These are phyloP conservation scores for Gallinago stenura DNA, from an alignment of 2,797 vertebrate genomes.

Conservation along the genomic window DNA sequence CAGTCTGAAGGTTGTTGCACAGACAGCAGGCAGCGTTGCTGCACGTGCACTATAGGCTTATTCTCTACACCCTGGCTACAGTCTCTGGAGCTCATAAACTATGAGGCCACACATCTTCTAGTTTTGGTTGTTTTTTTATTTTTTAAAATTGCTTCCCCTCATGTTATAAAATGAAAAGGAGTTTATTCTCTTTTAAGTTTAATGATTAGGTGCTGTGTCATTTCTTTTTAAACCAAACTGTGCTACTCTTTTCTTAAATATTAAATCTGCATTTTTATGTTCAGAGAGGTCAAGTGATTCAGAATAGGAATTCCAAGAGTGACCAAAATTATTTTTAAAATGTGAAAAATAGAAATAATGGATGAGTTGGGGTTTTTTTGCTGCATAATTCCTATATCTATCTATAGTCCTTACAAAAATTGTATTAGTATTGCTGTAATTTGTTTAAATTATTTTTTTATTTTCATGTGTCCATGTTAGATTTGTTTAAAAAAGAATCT, in stretches of 20 bases:
- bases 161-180: not conserved
- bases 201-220: not conserved
- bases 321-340: not conserved
- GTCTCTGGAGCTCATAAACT: not conserved
- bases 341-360: not conserved
- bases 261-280: not conserved
- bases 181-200: not conserved
- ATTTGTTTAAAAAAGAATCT: constrained; percentile 16
- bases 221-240: not conserved
- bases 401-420: not conserved
- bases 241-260: not conserved
- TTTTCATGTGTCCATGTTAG: not conserved
- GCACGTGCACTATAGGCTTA: accelerated
- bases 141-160: not conserved
- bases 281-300: not conserved
- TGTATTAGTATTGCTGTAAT: not conserved
- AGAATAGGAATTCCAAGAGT: not conserved
- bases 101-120: not conserved
- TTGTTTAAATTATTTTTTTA: constrained; percentile 2
- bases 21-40: not conserved
- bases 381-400: not conserved
- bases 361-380: not conserved
- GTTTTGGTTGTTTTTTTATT: not conserved
- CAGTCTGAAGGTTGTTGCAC: not conserved
- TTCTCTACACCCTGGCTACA: not conserved